Base-by-base conservation (phyloP, 2,888 invertebrate species). In the Xanthorhoe designata region DNA sequence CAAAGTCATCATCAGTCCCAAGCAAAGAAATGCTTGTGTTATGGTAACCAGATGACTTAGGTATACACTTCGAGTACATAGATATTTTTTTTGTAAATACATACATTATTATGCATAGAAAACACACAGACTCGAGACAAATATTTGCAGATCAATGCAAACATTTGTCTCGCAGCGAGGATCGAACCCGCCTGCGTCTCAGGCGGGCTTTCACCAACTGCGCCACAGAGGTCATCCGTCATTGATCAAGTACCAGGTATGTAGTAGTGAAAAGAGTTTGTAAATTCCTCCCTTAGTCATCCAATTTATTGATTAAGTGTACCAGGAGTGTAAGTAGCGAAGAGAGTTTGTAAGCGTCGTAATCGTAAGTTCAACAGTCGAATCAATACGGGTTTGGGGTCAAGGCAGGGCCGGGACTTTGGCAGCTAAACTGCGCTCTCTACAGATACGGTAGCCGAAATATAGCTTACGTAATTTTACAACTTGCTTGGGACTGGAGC, bases 371-470 rank as follows among this genome's bases (percentile, higher is more conserved):
- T 47, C 17, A 58, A 55, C 51, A 56, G 65, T 57, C n/a, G 29
- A 61, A 66, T 66, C 66, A 58, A 66, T 66, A 61, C 55, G 49
- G n/a, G 17, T 42, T 32, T 17, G 64, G 32, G 69, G 69, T 70
- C 69, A 72, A 68, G 65, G 67, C 57, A 63, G 64, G 63, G 70
- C 61, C 63, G 60, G 47, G 49, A 55, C 61, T 61, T 64, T 29
- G 52, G 19, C 52, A 47, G 8, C 7, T 13, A 45, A 51, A n/a
- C 24, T 24, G 24, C 7, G 50, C 7, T 24, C 18, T 6, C 47
- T 13, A 42, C 38, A 13, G 2, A 42, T 35, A 42, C 13, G 4
- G 2, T 13, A 42, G 10, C 38, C 38, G 5, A 13, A 0, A 10
- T 42, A 38, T 38, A 13, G 4, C 10, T 10, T 10, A 10, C 38